phyloP scores from a whole-genome alignment of 2,797 vertebrate genomes.

The Sebastes melanostomus region DNA sequence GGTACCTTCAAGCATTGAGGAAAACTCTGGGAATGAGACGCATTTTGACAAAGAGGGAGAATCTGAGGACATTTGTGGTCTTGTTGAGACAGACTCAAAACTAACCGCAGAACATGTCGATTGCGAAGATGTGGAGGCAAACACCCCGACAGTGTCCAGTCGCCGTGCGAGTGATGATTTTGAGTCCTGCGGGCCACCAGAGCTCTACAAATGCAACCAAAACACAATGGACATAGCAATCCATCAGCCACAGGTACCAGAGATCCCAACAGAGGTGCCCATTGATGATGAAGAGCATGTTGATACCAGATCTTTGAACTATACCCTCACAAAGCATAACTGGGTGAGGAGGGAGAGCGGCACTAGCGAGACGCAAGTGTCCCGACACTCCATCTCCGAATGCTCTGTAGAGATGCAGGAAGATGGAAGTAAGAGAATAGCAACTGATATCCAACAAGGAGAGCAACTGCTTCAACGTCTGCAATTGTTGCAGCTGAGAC shows the following conservation, averaged over 20 bases:
- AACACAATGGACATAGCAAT: background rate
- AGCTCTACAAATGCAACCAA: constrained; percentile 10
- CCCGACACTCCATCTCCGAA: background rate
- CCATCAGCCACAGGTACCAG: background rate
- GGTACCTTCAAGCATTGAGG: background rate
- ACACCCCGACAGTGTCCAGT: background rate
- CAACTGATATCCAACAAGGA: constrained; percentile 70
- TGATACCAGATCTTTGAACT: constrained; percentile 38
- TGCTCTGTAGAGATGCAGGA: constrained; percentile 14
- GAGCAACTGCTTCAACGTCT: constrained; percentile 75
- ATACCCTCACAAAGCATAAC: constrained; percentile 26
- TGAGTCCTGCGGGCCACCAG: background rate
- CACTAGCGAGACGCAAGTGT: background rate
- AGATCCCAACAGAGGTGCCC: background rate
- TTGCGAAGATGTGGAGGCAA: background rate
- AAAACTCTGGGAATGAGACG: background rate
- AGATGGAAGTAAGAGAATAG: constrained; percentile 34
- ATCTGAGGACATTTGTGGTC: background rate
- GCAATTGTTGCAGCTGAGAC: constrained; percentile 66
- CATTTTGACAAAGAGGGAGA: background rate
- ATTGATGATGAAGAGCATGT: constrained; percentile 20
- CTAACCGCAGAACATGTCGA: background rate
- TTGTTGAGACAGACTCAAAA: constrained; percentile 10
- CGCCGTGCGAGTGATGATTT: background rate
- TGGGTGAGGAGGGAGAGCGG: constrained; percentile 52